A percentile compares a stretch with the other conserved stretches of the same genome.
phyloP scores from a whole-genome alignment of 2,797 vertebrate species.

The Coluber constrictor region DNA sequence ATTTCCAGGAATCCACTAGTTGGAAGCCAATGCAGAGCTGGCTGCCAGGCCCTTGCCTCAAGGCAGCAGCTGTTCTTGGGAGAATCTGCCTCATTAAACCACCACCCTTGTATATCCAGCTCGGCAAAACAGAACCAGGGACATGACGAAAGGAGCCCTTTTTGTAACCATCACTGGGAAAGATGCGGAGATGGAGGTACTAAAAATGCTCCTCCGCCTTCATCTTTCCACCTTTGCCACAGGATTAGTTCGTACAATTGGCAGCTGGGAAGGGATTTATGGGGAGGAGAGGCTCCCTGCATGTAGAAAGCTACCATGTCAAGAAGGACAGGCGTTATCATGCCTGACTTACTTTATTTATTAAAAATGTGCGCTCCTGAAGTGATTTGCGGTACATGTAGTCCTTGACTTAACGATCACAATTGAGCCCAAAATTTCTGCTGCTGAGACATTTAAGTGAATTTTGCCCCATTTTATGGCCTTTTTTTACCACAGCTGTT shows the following conservation, averaged over 20 bases:
- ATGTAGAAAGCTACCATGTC: neutral
- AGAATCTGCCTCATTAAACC: constrained; percentile 23
- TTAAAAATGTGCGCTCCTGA: neutral
- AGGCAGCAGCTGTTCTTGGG: constrained; percentile 11
- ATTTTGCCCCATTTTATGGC: neutral
- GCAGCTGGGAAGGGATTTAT: neutral
- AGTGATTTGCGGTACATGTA: neutral
- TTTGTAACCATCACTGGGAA: neutral
- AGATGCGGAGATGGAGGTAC: neutral
- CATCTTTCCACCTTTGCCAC: rapidly evolving
- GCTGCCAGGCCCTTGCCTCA: neutral
- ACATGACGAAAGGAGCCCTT: constrained; percentile 3
- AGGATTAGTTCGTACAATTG: neutral
- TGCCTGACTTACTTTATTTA: neutral
- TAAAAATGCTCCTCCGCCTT: neutral
- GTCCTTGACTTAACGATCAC: neutral
- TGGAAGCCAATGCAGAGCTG: neutral
- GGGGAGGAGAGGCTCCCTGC: neutral
- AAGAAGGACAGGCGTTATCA: neutral
- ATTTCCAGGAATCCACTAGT: constrained; percentile 5
- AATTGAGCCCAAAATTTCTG: neutral
- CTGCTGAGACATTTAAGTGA: neutral
- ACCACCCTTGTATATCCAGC: neutral
- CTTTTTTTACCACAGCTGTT: neutral
- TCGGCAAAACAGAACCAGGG: neutral